Base-by-base conservation (phyloP, 2,888 invertebrate genomes). In the Eilema sororculum region DNA sequence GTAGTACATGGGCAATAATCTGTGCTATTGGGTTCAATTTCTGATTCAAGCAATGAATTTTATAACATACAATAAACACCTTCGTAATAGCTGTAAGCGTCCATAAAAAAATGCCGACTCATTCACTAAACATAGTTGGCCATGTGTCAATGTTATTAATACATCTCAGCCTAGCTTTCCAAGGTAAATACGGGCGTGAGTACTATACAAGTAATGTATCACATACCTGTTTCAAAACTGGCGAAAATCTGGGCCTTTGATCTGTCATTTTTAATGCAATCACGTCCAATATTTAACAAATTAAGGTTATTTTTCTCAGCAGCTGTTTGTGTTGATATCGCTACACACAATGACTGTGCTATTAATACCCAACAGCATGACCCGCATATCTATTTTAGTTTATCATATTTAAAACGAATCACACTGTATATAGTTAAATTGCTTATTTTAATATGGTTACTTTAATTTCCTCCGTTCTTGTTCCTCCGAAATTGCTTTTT, bases 211-310 rank as follows among this genome's bases (percentile, higher is more conserved):
- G 6, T 46, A n/a, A 52, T 52, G 20, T 46, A 20, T n/a, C 20
- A 67, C 67, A 24, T 12, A 79, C 79, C 72, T 81, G 79, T 68
- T 76, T 79, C 5, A 68, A 30, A 71, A 79, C 68, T 0, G 81
- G 79, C 2, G 79, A 69, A 60, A 76, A 62, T 25, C n/a, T 71
- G 1, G 30, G 30, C 30, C 61, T 67, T 0, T 5, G 41, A 5
- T n/a, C 57, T 5, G 61, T 33, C 75, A 81, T 78, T 61, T 59
- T 69, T 0, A 13, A 41, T 16, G 30, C 0, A 58, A 37, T 57
- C 20, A 41, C 37, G n/a, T 5, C n/a, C 52, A 52, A 52, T 52
- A 52, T 52, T 46, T n/a, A n/a, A 52, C 6, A n/a, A 20, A 52
- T 0, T 46, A 9, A n/a, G n/a, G 1, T 52, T n/a, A 52, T 52